Conservation (phyloP, 1,140 invertebrate species). For the Bombus fervidus region DNA sequence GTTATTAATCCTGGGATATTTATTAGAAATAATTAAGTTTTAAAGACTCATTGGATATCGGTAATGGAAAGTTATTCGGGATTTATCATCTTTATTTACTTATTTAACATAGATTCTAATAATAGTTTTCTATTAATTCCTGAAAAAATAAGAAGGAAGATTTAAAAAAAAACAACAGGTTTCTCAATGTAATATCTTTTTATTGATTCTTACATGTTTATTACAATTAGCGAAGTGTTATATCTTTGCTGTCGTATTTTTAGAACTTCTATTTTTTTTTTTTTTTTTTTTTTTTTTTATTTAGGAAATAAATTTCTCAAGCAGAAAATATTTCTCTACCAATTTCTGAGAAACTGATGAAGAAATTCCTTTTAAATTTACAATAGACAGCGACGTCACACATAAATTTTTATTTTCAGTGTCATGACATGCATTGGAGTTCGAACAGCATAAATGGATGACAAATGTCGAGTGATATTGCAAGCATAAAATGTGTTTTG, state of each 20-base stretch:
- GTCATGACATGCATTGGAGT: background rate
- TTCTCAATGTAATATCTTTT: too few relatives aligned
- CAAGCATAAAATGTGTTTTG: background rate
- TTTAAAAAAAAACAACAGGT: too few relatives aligned
- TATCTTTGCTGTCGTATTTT: too few relatives aligned
- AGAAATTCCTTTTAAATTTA: background rate
- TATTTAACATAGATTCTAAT: too few relatives aligned
- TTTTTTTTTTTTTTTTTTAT: background rate
- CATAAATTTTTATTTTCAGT: background rate
- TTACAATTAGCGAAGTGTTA: too few relatives aligned
- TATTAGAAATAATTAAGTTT: background rate
- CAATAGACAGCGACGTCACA: background rate
- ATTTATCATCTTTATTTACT: too few relatives aligned
- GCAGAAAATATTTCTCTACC: background rate
- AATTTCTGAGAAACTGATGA: background rate
- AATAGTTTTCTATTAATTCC: too few relatives aligned
- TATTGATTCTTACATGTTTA: too few relatives aligned
- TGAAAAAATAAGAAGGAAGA: too few relatives aligned
- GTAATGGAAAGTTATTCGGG: background rate
- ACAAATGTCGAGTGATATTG: background rate
- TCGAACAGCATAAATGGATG: background rate
- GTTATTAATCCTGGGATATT: slow-evolving; percentile 27
- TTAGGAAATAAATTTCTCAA: background rate
- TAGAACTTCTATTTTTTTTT: too few relatives aligned
- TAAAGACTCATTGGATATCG: background rate